phyloP scores from a whole-genome alignment of 2,888 invertebrate species.

The Pseudococcus viburni region DNA sequence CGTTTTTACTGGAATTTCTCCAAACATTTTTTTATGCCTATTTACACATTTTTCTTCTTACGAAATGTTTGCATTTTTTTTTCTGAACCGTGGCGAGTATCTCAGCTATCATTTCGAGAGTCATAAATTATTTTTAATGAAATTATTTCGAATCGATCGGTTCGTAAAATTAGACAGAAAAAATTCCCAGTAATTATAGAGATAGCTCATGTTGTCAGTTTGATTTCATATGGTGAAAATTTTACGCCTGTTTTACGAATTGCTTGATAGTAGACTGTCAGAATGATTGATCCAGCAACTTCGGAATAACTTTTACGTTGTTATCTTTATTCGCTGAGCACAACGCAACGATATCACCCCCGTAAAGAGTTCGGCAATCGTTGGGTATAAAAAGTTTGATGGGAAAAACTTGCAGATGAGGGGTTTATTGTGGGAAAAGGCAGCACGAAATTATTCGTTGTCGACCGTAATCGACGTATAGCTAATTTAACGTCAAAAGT shows the following conservation, averaged over 20 bases:
- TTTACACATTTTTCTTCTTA: too few relatives aligned
- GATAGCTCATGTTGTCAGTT: background rate
- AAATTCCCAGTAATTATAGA: background rate
- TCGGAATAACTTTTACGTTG: slow-evolving; percentile 13
- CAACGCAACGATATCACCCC: background rate
- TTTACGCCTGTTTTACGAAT: slow-evolving; percentile 36
- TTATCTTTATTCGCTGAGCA: background rate
- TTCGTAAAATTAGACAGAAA: background rate
- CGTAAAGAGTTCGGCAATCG: background rate
- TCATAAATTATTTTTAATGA: background rate
- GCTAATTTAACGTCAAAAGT: background rate
- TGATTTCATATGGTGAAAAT: slow-evolving; percentile 3
- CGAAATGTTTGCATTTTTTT: background rate
- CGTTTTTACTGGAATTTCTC: too few relatives aligned
- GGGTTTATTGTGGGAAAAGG: background rate
- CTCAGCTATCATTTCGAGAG: background rate
- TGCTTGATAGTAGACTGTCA: slow-evolving; percentile 4
- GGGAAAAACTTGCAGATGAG: background rate
- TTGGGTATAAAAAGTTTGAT: background rate
- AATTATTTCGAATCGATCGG: background rate
- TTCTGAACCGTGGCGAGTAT: background rate
- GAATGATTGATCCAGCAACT: slow-evolving; percentile 28
- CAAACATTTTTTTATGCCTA: too few relatives aligned
- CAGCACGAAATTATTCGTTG: background rate
- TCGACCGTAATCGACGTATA: background rate